Evolutionary conservation across 2,888 invertebrate species (phyloP), one percentile per base, ranked within the genome.

Genomic region (Synergus gifuensis): DNA sequence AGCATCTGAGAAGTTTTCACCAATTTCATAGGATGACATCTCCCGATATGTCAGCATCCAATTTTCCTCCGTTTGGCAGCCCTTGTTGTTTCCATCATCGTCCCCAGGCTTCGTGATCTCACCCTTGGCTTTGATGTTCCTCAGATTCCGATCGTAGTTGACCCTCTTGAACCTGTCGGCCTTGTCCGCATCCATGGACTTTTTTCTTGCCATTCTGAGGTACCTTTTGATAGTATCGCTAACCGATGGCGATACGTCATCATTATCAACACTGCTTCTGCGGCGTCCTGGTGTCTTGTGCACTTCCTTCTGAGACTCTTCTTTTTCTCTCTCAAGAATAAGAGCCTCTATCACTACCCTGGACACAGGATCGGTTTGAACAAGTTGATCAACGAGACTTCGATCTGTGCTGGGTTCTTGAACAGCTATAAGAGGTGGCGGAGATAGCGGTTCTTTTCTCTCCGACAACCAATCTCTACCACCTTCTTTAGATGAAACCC

Each of bases 161-260:
- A 98, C 97, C 0, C 97, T 95, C 90, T 97, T 97, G 90, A 97
- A 98, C 76, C 96, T 94, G 89, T 96, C 97, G 3, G 94, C 95
- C 90, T 96, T 96, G 85, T 96, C 96, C 2, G 95, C 95, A 90
- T 97, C 97, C 12, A 96, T 95, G 88, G 96, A 97, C 89, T 97
- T 97, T 90, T 97, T 97, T 54, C 97, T 94, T 9, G 97, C 97
- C 97, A 97, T 97, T 79, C 96, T 93, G 76, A 97, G 92, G 91
- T 97, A 97, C 12, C 97, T 93, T 91, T 97, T 97, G 82, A 97
- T 97, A 0, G 97, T 97, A 89, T 97, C 97, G 89, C 97, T 96
- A 42, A 97, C 97, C 0, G 97, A 97, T 82, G 97, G 97, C 0
- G 97, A 97, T 0, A 97, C 95, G 88, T 97, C 97, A 88, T 97